Evolutionary conservation across 2,888 invertebrate species (phyloP), one percentile per base, ranked within the genome.

Genomic region (Pseudanteris insignis): DNA sequence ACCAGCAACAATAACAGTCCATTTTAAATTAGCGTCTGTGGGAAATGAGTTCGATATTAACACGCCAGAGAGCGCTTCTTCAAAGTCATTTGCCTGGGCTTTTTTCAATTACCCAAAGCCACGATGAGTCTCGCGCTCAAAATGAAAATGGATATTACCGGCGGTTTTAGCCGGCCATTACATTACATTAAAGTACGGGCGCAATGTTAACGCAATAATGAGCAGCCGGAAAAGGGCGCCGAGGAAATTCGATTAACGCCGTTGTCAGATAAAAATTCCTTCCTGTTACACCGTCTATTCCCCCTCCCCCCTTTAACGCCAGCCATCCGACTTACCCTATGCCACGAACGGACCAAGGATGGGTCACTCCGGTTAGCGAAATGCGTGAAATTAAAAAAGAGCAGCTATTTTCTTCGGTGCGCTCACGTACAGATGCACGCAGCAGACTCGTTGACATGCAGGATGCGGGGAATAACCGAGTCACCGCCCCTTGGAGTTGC

Each of bases 391-490:
- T n/a, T n/a, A n/a, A n/a, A n/a, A n/a, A n/a, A n/a, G n/a, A n/a
- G n/a, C n/a, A n/a, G 38, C 25, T 43, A 57, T 59, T 59, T 51
- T 51, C 51, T 53, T 51, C n/a, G n/a, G n/a, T n/a, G n/a, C n/a
- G n/a, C n/a, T 28, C 48, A 26, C 51, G 47, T 44, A 47, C 43
- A n/a, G n/a, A n/a, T n/a, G n/a, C 51, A 25, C 21, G 8, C 32
- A 14, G 12, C n/a, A 48, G 53, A 63, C 65, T 76, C 74, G 75
- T 75, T 76, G 76, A 75, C 73, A 76, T 77, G 76, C 76, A 76
- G 74, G 72, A 72, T 71, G 68, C 72, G 65, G 67, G 75, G 74
- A 73, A 72, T 73, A 73, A 73, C 40, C 41, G 38, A 33, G 64
- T 12, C 40, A 47, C n/a, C n/a, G n/a, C n/a, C n/a, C n/a, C n/a